Conservation (phyloP, 2,113 vertebrate species). For the Myotis lucifugus region DNA sequence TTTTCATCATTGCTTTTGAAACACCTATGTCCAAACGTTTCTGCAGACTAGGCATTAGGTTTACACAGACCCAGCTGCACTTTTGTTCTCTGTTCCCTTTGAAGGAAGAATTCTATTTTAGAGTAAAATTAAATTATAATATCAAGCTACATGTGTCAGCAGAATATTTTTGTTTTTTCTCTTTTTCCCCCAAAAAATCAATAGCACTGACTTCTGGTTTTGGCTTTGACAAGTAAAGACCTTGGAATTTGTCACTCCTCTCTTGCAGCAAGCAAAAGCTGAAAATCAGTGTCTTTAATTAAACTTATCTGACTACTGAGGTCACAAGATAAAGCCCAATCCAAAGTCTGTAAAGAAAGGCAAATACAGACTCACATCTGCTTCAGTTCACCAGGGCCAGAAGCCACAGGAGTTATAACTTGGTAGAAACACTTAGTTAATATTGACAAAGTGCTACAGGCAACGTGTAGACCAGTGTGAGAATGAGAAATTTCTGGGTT, state of each 20-base stretch:
- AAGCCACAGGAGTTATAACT: background rate
- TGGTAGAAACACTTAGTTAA: background rate
- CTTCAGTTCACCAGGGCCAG: background rate
- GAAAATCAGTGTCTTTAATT: background rate
- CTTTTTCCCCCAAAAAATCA: background rate
- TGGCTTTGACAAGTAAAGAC: background rate
- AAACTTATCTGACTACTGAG: background rate
- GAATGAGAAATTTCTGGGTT: background rate
- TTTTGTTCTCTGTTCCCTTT: background rate
- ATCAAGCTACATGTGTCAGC: background rate
- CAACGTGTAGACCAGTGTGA: background rate
- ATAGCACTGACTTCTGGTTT: constrained; percentile 3
- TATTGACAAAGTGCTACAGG: background rate
- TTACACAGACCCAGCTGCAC: background rate
- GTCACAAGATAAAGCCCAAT: background rate
- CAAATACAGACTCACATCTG: background rate
- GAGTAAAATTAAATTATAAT: background rate
- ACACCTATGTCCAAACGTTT: background rate
- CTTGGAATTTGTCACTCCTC: background rate
- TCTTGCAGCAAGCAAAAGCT: background rate
- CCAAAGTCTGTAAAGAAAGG: background rate
- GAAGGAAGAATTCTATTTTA: background rate
- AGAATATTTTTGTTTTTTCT: background rate
- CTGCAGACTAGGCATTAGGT: background rate
- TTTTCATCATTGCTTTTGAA: background rate